phyloP scores from a whole-genome alignment of 2,888 invertebrate species.

The Platycheirus rosarum region DNA sequence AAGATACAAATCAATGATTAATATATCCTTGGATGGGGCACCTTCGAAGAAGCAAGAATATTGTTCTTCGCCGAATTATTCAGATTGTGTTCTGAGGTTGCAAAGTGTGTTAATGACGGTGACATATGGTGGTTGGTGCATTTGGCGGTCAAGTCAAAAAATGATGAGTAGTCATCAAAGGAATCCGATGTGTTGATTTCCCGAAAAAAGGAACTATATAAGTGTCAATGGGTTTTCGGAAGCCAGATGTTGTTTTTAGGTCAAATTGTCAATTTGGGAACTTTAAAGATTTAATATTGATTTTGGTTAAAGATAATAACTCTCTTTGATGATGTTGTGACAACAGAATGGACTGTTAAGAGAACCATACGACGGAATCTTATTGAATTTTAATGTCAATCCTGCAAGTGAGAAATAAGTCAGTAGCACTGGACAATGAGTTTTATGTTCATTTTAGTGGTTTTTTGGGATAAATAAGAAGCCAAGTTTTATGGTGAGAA shows the following conservation, averaged over 20 bases:
- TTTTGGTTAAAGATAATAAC: conserved; percentile 5
- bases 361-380: conserved; percentile 27
- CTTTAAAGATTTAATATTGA: conserved; percentile 30
- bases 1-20: conserved; percentile 69
- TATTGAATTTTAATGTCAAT: conserved; percentile 2
- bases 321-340: conserved; percentile 19
- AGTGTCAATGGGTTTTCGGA: conserved; percentile 48
- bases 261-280: conserved; percentile 51
- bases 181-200: conserved; percentile 45
- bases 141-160: conserved; percentile 35
- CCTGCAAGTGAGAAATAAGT: neutral
- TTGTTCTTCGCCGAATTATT: conserved; percentile 33
- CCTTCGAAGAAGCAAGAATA: conserved; percentile 25
- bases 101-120: conserved; percentile 63
- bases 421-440: neutral
- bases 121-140: conserved; percentile 17
- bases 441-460: neutral
- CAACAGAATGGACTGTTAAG: conserved; percentile 12
- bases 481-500: too few relatives aligned
- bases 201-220: conserved; percentile 36
- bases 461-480: neutral
- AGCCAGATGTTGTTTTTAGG: conserved; percentile 42
- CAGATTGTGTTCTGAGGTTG: neutral
- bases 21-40: conserved; percentile 38
- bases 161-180: conserved; percentile 34